Percentiles rank a stretch among this genome's conserved stretches.
Evolutionary conservation across 1,140 invertebrate species (phyloP).

Genomic region (Lasaia peninsularis): DNA sequence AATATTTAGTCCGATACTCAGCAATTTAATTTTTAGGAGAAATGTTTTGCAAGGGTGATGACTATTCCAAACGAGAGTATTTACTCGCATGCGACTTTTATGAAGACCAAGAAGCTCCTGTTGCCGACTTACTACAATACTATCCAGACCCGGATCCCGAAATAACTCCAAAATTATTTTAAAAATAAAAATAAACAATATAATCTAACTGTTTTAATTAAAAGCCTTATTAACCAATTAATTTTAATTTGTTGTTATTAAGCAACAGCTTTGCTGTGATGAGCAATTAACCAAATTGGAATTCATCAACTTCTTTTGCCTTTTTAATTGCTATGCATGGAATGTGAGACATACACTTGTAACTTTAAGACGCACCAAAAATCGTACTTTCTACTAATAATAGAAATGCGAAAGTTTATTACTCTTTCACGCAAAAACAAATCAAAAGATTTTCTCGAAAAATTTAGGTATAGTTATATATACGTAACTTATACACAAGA

Average conservation of each 20-base stretch:
- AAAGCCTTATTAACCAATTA: not conserved
- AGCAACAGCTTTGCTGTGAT: not conserved
- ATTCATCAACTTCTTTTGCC: not conserved
- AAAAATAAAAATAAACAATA: constrained; percentile 13
- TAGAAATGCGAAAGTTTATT: no score
- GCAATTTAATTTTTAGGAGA: constrained; percentile 40
- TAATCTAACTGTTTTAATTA: not conserved
- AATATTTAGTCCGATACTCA: no score
- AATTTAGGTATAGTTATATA: no score
- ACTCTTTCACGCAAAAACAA: no score
- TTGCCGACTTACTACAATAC: constrained; percentile 65
- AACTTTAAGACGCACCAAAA: no score
- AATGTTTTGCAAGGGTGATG: constrained; percentile 69
- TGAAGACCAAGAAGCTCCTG: constrained; percentile 66
- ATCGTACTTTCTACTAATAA: no score
- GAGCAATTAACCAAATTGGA: not conserved
- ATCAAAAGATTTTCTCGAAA: no score
- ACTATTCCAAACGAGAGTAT: constrained; percentile 67
- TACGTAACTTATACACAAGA: no score
- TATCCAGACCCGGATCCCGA: constrained; percentile 68
- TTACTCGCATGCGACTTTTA: constrained; percentile 68
- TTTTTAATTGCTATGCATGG: not conserved
- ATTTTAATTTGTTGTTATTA: not conserved
- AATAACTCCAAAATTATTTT: constrained; percentile 51
- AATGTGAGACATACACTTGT: no score